phyloP scores from a whole-genome alignment of 2,888 invertebrate species.

The Philereme vetulata region DNA sequence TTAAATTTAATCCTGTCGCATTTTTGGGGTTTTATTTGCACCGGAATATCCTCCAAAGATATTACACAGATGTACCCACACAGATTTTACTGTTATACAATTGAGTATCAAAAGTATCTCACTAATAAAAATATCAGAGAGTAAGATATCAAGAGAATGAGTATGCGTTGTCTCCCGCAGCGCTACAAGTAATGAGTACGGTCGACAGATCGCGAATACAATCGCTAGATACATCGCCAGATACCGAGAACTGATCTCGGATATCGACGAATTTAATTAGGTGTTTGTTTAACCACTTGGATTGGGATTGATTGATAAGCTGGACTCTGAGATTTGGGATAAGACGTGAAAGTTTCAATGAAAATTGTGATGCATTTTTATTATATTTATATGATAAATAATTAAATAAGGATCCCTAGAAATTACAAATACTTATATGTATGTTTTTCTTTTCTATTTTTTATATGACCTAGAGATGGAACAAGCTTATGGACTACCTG shows the following conservation, averaged over 20 bases:
- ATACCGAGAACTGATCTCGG: slow-evolving; percentile 31
- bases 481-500: too few species aligned
- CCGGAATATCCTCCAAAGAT: too few species aligned
- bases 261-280: slow-evolving; percentile 36
- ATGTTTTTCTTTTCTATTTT: too few species aligned
- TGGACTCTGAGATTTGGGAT: slow-evolving; percentile 7
- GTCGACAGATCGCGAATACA: slow-evolving; percentile 37
- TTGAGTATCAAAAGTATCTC: too few species aligned
- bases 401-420: too few species aligned
- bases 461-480: too few species aligned
- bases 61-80: too few species aligned
- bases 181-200: slow-evolving; percentile 38
- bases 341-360: slow-evolving; percentile 1
- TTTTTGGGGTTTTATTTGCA: too few species aligned
- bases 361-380: neutral
- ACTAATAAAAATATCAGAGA: slow-evolving; percentile 5
- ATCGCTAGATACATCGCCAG: slow-evolving; percentile 19
- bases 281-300: slow-evolving; percentile 39
- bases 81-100: too few species aligned
- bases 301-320: slow-evolving; percentile 22
- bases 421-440: too few species aligned
- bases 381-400: too few species aligned
- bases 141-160: slow-evolving; percentile 14
- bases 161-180: slow-evolving; percentile 9
- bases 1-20: too few species aligned